Conservation (phyloP, 23 tunicate species). For the Aplidium turbinatum region DNA sequence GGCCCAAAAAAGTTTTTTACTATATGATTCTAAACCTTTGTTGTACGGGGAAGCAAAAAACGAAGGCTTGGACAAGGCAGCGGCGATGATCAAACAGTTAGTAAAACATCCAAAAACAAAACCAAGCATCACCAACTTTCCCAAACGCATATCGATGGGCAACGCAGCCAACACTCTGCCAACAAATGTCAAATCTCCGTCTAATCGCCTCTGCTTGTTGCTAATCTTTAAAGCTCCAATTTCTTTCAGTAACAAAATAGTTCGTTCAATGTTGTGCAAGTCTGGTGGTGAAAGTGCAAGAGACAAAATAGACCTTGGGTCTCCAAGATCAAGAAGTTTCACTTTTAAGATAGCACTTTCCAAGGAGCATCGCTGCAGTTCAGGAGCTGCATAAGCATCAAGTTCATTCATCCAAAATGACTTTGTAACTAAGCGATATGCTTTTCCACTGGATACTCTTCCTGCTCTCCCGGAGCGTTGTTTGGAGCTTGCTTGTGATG, state of each 20-base stretch:
- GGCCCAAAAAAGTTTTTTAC: constrained; percentile 58
- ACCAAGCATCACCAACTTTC: constrained; percentile 81
- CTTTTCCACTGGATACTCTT: constrained; percentile 70
- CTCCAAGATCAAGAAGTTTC: constrained; percentile 72
- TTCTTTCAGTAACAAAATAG: constrained; percentile 76
- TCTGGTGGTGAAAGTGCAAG: constrained; percentile 88
- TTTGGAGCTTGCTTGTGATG: constrained; percentile 71
- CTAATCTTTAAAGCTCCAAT: constrained; percentile 81
- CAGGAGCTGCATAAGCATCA: constrained; percentile 54
- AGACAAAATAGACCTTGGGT: constrained; percentile 64
- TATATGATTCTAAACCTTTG: constrained; percentile 50
- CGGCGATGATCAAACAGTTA: constrained; percentile 84
- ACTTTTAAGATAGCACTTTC: constrained; percentile 76
- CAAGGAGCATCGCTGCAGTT: constrained; percentile 77
- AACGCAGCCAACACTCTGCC: constrained; percentile 76
- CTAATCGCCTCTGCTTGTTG: constrained; percentile 42
- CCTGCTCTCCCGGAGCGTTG: constrained; percentile 95
- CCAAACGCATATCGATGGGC: constrained; percentile 82
- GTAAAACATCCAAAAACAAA: constrained; percentile 80
- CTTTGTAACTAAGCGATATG: constrained; percentile 54
- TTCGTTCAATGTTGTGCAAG: constrained; percentile 72
- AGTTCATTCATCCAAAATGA: constrained; percentile 56
- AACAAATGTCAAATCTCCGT: constrained; percentile 85
- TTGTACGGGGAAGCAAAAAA: constrained; percentile 75
- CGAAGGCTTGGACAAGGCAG: constrained; percentile 64